A percentile compares a stretch with the other conserved stretches of the same genome.
These are phyloP conservation scores for Pycnomerus fuliginosus DNA, from an alignment of 2,888 invertebrate genomes.

Conservation along the genomic window DNA sequence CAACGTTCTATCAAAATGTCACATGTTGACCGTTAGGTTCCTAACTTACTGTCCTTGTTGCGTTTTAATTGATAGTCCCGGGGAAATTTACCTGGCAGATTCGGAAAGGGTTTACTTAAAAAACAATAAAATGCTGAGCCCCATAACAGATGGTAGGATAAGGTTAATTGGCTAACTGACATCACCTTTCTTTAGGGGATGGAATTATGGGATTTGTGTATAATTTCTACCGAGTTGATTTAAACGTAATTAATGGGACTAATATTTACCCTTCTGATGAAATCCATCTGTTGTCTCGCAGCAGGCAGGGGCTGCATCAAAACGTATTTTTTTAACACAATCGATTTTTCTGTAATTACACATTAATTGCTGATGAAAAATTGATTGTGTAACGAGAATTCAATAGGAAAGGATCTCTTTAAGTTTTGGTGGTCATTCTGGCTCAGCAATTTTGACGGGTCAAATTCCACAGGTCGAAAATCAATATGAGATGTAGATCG, in stretches of 20 bases:
- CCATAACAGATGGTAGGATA: slow-evolving; percentile 41
- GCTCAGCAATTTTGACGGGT: slow-evolving; percentile 1
- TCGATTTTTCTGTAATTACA: too few relatives aligned
- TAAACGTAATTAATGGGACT: slow-evolving; percentile 35
- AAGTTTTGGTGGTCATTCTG: too few relatives aligned
- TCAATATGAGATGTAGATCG: slow-evolving; percentile 36
- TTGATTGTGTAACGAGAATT: too few relatives aligned
- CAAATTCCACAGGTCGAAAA: slow-evolving; percentile 12
- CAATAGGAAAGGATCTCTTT: too few relatives aligned
- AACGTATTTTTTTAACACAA: too few relatives aligned
- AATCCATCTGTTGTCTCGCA: slow-evolving; percentile 28
- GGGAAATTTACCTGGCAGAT: slow-evolving; percentile 28
- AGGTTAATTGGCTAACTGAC: slow-evolving; percentile 39
- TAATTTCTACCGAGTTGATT: slow-evolving; percentile 28
- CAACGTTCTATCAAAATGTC: slow-evolving; percentile 40
- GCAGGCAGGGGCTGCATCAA: too few relatives aligned
- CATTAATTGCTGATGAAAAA: too few relatives aligned
- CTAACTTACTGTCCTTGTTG: slow-evolving; percentile 5
- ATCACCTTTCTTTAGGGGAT: slow-evolving; percentile 34
- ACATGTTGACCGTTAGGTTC: slow-evolving; percentile 32
- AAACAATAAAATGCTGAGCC: slow-evolving; percentile 25
- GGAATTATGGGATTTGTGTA: slow-evolving; percentile 34
- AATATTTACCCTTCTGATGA: slow-evolving; percentile 37
- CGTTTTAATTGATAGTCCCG: slow-evolving; percentile 27
- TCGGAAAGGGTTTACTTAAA: slow-evolving; percentile 26